phyloP scores from a whole-genome alignment of 2,797 vertebrate genomes.

The Onychomys torridus region DNA sequence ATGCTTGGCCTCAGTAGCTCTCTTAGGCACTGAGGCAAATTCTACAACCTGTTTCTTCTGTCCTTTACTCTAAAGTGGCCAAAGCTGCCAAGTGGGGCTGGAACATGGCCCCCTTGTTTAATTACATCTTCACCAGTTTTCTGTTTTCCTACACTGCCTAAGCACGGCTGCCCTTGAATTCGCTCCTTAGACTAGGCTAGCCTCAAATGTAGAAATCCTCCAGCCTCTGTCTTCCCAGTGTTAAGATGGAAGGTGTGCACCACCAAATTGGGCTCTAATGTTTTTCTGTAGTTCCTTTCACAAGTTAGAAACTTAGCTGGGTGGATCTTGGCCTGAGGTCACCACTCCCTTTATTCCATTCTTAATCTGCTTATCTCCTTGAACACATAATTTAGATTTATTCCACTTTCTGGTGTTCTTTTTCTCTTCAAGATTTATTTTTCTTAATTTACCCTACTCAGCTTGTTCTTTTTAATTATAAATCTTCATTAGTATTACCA shows the following conservation, averaged over 20 bases:
- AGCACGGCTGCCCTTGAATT: not conserved
- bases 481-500: not conserved
- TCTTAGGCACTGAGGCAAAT: not conserved
- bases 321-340: not conserved
- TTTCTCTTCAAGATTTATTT: not conserved
- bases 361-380: not conserved
- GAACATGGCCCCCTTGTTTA: not conserved
- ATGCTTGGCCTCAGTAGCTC: not conserved
- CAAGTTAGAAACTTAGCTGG: not conserved
- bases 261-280: not conserved
- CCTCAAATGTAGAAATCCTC: not conserved
- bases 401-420: not conserved
- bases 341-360: not conserved
- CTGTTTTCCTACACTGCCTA: not conserved
- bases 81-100: not conserved
- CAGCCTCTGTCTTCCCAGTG: not conserved
- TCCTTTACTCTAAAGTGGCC: not conserved
- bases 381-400: not conserved
- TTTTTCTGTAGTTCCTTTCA: not conserved
- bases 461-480: not conserved
- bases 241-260: not conserved
- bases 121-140: not conserved
- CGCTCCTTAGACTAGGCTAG: not conserved
- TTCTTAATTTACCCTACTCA: not conserved
- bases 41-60: not conserved